phyloP scores from a whole-genome alignment of 1,140 invertebrate species.

The Thalassaphorura encarpata region DNA sequence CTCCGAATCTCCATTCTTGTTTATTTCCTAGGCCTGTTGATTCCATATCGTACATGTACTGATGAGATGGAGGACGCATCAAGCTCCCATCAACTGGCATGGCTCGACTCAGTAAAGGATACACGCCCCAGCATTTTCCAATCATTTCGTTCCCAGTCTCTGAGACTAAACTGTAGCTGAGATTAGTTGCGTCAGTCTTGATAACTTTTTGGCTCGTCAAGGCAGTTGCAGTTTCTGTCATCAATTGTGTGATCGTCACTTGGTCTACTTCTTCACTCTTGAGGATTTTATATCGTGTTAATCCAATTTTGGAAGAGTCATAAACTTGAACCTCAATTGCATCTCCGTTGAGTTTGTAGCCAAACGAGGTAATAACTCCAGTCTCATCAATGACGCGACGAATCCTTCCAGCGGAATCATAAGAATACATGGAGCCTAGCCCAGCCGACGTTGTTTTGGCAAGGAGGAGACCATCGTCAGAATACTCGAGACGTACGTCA shows the following conservation, averaged over 20 bases:
- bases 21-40: slow-evolving; percentile 13
- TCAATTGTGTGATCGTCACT: slow-evolving; percentile 13
- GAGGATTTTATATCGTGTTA: slow-evolving; percentile 11
- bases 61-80: slow-evolving; percentile 22
- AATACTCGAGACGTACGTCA: slow-evolving; percentile 23
- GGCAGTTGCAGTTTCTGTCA: background rate
- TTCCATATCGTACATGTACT: slow-evolving; percentile 14
- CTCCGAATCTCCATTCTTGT: slow-evolving; percentile 30
- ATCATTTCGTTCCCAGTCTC: slow-evolving; percentile 18
- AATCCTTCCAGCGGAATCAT: slow-evolving; percentile 24
- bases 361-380: slow-evolving; percentile 24
- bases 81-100: slow-evolving; percentile 25
- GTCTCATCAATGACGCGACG: slow-evolving; percentile 21
- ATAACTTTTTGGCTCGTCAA: slow-evolving; percentile 7
- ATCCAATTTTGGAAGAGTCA: slow-evolving; percentile 20
- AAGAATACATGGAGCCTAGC: slow-evolving; percentile 21
- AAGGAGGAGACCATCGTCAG: slow-evolving; percentile 27
- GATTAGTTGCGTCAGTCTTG: slow-evolving; percentile 19
- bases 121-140: slow-evolving; percentile 21
- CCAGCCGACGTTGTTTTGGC: slow-evolving; percentile 23
- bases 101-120: slow-evolving; percentile 15
- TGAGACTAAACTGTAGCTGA: slow-evolving; percentile 20
- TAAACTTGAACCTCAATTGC: slow-evolving; percentile 20
- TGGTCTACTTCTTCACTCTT: slow-evolving; percentile 20
- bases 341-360: slow-evolving; percentile 15